Percentiles rank a stretch among this genome's conserved stretches.
phyloP scores from a whole-genome alignment of 1,140 invertebrate species.

The Helicoverpa zea region DNA sequence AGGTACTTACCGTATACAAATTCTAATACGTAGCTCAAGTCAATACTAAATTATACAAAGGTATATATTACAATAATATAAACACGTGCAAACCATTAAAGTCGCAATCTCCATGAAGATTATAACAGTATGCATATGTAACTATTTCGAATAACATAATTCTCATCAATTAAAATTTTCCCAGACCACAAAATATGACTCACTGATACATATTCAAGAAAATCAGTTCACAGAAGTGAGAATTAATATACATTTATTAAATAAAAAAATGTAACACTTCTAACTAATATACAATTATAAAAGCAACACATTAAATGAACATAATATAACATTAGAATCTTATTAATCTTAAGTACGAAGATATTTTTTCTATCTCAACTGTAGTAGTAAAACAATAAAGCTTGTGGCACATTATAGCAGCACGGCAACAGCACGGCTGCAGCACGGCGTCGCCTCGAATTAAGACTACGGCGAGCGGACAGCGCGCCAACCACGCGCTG shows the following conservation, averaged over 20 bases:
- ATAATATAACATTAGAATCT: background rate
- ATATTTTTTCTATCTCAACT: background rate
- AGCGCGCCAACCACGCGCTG: no score
- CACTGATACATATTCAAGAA: slow-evolving; percentile 41
- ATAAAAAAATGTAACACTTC: slow-evolving; percentile 5
- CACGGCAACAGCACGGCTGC: no score
- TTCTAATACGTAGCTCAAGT: background rate
- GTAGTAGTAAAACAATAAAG: slow-evolving; percentile 14
- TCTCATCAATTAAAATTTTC: slow-evolving; percentile 45
- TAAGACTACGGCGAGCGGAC: no score
- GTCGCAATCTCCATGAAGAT: background rate
- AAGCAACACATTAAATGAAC: background rate
- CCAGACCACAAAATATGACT: slow-evolving; percentile 19
- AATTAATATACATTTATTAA: slow-evolving; percentile 36
- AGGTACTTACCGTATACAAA: background rate
- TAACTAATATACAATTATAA: background rate
- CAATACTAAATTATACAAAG: background rate
- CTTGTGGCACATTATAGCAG: no score
- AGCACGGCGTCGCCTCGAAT: no score
- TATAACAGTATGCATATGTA: background rate
- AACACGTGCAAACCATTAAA: slow-evolving; percentile 23
- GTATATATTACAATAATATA: background rate
- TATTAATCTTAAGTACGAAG: background rate
- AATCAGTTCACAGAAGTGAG: slow-evolving; percentile 2
- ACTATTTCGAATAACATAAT: slow-evolving; percentile 16